Percentiles rank a stretch among this genome's conserved stretches.
phyloP scores from a whole-genome alignment of 2,797 vertebrate species.

The Xenops minutus region DNA sequence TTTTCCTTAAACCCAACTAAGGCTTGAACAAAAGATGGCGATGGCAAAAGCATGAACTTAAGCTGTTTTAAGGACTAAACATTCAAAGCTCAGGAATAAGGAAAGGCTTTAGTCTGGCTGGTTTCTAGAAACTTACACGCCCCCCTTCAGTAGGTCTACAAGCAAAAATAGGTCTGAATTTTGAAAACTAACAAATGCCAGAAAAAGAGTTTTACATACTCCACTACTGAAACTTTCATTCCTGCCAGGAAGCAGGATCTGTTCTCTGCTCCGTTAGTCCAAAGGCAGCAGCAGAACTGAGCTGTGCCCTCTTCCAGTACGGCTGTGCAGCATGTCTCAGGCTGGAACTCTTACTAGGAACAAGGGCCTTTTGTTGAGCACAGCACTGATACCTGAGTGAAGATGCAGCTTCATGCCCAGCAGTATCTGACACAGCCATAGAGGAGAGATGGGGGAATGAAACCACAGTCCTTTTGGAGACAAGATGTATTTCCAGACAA shows the following conservation, averaged over 20 bases:
- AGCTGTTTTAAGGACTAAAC: not conserved
- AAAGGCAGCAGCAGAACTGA: not conserved
- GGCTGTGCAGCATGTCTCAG: not conserved
- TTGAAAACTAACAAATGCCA: not conserved
- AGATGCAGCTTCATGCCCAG: not conserved
- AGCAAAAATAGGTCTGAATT: not conserved
- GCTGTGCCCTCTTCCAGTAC: too few relatives aligned
- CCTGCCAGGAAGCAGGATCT: not conserved
- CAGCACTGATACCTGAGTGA: not conserved
- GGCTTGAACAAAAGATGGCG: not conserved
- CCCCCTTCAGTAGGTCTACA: not conserved
- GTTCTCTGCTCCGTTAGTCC: not conserved
- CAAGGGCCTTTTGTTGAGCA: not conserved
- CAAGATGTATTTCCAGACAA: not conserved
- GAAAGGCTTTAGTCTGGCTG: not conserved
- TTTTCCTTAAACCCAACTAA: not conserved
- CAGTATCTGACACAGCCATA: not conserved
- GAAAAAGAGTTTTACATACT: accelerated
- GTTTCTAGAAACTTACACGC: accelerated
- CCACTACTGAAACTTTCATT: not conserved
- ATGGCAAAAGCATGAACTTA: not conserved
- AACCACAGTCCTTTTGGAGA: not conserved
- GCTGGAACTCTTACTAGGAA: not conserved
- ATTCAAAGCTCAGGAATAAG: accelerated
- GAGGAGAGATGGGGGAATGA: not conserved